phyloP scores from a whole-genome alignment of 2,113 vertebrate genomes.

The Dipodomys merriami region DNA sequence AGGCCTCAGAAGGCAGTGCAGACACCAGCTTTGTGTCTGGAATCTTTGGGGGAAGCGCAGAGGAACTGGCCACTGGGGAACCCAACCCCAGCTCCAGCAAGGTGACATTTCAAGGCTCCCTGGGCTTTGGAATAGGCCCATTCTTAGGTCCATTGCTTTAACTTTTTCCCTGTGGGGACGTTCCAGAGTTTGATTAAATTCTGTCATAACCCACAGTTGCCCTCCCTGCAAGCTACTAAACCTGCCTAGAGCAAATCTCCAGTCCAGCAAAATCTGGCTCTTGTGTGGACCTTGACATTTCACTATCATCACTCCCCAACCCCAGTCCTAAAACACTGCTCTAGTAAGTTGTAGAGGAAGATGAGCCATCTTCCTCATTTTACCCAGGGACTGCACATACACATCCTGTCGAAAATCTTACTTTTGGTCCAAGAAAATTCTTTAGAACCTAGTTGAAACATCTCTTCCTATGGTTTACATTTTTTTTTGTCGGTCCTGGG shows the following conservation, averaged over 20 bases:
- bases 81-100: too few relatives aligned
- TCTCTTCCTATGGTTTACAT: constrained; percentile 28
- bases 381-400: constrained; percentile 14
- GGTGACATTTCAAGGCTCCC: too few relatives aligned
- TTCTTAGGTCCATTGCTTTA: too few relatives aligned
- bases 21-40: background rate
- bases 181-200: too few relatives aligned
- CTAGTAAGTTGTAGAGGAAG: constrained; percentile 29
- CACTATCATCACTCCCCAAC: background rate
- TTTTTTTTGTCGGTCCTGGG: background rate
- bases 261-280: background rate
- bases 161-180: too few relatives aligned
- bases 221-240: too few relatives aligned
- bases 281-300: background rate
- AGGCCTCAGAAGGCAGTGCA: background rate
- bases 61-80: too few relatives aligned
- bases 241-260: background rate
- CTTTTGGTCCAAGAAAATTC: constrained; percentile 46
- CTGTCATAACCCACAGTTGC: too few relatives aligned
- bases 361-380: constrained; percentile 36
- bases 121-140: too few relatives aligned
- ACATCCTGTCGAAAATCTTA: constrained; percentile 24
- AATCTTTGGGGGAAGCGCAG: background rate
- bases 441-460: constrained; percentile 21
- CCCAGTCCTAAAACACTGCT: too few relatives aligned